Percentiles rank a stretch among this genome's conserved stretches.
Evolutionary conservation across 2,888 invertebrate species (phyloP).

Genomic region (Apantesis nais): DNA sequence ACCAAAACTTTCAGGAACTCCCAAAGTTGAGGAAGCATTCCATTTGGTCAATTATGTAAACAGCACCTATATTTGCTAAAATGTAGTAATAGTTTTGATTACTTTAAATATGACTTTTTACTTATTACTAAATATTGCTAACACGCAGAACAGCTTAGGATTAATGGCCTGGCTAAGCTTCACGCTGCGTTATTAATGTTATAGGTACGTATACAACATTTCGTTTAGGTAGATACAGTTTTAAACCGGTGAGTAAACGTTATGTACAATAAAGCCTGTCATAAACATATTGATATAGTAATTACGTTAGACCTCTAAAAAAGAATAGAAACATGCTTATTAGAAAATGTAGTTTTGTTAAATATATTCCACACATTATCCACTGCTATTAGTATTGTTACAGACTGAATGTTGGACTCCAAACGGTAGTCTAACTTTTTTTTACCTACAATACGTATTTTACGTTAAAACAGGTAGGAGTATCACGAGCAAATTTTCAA

Average conservation of each 20-base stretch:
- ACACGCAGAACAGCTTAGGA: conserved; percentile 61
- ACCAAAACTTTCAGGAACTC: conserved; percentile 32
- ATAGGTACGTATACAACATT: conserved; percentile 39
- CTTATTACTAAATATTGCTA: conserved; percentile 50
- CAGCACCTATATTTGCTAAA: conserved; percentile 36
- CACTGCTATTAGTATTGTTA: conserved; percentile 8
- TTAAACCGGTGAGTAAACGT: conserved; percentile 41
- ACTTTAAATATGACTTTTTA: conserved; percentile 19
- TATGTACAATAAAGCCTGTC: conserved; percentile 17
- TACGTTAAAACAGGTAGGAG: conserved; percentile 34
- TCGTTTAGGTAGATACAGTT: conserved; percentile 26
- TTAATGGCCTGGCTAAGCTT: conserved; percentile 62
- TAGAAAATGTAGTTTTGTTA: conserved; percentile 32
- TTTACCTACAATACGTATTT: conserved; percentile 31
- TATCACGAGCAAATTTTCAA: conserved; percentile 12
- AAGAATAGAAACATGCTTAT: conserved; percentile 39
- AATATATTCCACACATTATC: conserved; percentile 14
- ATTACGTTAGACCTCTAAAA: conserved; percentile 31
- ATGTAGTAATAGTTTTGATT: conserved; percentile 38
- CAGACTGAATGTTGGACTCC: too few species aligned
- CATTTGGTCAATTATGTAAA: conserved; percentile 26
- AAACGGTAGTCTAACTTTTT: conserved; percentile 19
- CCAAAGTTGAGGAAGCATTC: conserved; percentile 48
- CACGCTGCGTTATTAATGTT: conserved; percentile 44
- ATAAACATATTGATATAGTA: conserved; percentile 24